These are phyloP conservation scores for Etia nguti DNA, from an alignment of 2,113 vertebrate species.

Conservation along the genomic window DNA sequence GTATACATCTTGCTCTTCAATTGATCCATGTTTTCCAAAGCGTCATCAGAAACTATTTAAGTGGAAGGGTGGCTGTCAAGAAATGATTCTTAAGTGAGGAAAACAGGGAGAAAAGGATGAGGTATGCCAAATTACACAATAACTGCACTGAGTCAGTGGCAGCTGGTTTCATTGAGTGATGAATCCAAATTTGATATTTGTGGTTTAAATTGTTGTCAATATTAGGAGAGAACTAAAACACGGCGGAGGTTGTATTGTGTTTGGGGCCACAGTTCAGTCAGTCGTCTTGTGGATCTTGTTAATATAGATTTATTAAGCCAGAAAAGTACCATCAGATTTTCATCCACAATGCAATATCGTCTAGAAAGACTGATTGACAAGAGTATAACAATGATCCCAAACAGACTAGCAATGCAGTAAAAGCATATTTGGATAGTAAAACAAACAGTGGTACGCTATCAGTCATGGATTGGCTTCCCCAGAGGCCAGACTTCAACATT, in stretches of 20 bases:
- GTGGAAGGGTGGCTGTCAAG: background rate
- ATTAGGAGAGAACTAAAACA: background rate
- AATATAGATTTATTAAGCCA: background rate
- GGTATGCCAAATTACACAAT: background rate
- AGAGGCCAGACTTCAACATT: background rate
- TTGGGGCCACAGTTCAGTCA: background rate
- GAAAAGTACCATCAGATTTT: background rate
- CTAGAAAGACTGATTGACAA: background rate
- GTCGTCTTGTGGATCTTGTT: background rate
- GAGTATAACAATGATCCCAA: background rate
- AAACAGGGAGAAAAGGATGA: background rate
- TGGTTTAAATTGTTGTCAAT: background rate
- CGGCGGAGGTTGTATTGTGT: background rate
- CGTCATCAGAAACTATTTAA: background rate
- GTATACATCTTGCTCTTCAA: background rate
- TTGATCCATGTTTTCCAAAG: background rate
- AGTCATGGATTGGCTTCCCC: background rate
- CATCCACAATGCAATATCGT: background rate
- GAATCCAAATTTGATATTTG: background rate
- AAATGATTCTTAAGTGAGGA: background rate
- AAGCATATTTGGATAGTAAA: background rate
- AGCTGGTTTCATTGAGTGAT: background rate
- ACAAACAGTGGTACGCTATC: background rate
- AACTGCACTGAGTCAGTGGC: background rate
- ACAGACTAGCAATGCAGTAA: background rate